A percentile compares a stretch with the other conserved stretches of the same genome.
These are phyloP conservation scores for Ailurus styani DNA, from an alignment of 2,113 vertebrate genomes.

Conservation along the genomic window DNA sequence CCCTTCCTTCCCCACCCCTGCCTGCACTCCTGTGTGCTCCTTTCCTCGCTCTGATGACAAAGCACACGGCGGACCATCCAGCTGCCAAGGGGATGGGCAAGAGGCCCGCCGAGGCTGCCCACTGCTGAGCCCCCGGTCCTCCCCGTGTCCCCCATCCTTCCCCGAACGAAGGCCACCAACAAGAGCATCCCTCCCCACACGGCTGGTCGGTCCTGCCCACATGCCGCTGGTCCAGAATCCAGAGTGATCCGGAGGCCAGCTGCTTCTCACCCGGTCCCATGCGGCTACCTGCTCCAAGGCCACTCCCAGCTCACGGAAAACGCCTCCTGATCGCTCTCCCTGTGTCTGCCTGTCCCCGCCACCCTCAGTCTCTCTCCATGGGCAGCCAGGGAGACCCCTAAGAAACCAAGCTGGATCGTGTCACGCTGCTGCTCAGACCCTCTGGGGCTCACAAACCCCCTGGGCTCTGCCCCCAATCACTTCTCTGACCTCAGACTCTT, in stretches of 20 bases:
- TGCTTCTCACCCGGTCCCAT: background rate
- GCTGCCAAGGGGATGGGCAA: background rate
- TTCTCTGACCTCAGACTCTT: background rate
- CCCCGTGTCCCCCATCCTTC: no score
- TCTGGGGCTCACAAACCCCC: background rate
- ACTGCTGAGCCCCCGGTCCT: fast-evolving
- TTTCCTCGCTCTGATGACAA: background rate
- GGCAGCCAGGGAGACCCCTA: background rate
- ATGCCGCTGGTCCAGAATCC: background rate
- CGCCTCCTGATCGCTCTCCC: background rate
- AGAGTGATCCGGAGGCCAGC: background rate
- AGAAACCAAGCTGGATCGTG: background rate
- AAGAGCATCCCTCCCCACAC: no score
- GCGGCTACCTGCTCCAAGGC: background rate
- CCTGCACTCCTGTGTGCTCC: background rate
- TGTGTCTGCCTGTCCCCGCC: background rate
- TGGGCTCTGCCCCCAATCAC: background rate
- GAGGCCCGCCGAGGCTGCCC: background rate
- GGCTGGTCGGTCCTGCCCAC: background rate
- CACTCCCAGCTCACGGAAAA: fast-evolving
- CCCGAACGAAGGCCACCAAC: background rate
- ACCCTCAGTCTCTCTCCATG: fast-evolving
- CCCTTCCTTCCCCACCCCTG: background rate
- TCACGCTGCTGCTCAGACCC: background rate
- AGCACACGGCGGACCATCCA: background rate